Evolutionary conservation across 2,113 vertebrate species (phyloP).

Genomic region (Cheirogaleus medius): DNA sequence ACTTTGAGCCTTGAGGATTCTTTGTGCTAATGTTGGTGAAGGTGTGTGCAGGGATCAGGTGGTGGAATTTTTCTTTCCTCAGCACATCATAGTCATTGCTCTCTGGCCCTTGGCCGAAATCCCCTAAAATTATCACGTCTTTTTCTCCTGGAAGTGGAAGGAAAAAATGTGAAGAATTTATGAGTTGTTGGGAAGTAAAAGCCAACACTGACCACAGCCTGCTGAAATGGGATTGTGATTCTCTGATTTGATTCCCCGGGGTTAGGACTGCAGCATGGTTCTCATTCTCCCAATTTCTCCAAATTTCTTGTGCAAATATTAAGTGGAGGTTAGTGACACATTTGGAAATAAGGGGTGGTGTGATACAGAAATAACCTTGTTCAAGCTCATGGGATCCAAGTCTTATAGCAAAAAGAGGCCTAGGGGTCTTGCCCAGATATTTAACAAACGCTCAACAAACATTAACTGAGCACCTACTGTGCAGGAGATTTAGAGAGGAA

Average conservation of each 20-base stretch:
- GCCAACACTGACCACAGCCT: rapidly evolving
- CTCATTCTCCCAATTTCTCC: neutral
- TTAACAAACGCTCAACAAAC: neutral
- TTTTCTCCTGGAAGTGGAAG: constrained; percentile 88
- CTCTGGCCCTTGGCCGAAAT: constrained; percentile 92
- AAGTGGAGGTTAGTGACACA: neutral
- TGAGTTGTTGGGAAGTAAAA: neutral
- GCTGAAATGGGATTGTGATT: rapidly evolving
- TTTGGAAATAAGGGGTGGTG: neutral
- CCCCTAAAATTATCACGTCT: constrained; percentile 92
- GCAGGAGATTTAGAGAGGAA: neutral
- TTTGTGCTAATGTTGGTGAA: constrained; percentile 98
- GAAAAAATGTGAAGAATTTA: neutral
- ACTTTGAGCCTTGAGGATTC: constrained; percentile 91
- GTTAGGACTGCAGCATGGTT: rapidly evolving
- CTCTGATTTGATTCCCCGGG: neutral
- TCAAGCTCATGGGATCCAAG: neutral
- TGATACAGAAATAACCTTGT: neutral
- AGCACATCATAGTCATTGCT: constrained; percentile 89
- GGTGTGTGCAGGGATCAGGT: constrained; percentile 87
- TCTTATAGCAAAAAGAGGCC: neutral
- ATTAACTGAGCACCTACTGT: no score
- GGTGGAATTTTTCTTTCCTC: constrained; percentile 92
- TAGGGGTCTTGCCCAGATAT: neutral
- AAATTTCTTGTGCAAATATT: neutral